A percentile compares a stretch with the other conserved stretches of the same genome.
Evolutionary conservation across 2,888 invertebrate species (phyloP).

Genomic region (Netelia melanura): DNA sequence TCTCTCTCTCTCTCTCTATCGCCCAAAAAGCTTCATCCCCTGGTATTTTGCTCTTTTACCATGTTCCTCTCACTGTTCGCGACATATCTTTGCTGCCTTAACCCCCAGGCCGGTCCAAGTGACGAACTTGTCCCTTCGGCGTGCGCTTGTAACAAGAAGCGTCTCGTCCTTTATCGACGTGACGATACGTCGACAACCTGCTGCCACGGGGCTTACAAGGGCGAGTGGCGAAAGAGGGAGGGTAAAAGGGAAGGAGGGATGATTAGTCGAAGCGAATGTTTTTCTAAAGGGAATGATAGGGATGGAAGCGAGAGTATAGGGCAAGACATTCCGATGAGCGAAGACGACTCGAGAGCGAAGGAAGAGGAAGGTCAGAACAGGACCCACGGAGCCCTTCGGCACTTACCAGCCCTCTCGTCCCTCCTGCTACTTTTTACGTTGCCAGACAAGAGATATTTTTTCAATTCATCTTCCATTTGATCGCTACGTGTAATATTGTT

Average conservation of each 20-base stretch:
- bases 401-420: constrained; percentile 42
- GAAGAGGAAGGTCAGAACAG: constrained; percentile 30
- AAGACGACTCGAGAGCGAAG: constrained; percentile 19
- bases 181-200: constrained; percentile 45
- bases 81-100: constrained; percentile 9
- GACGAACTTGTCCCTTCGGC: neutral
- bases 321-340: neutral
- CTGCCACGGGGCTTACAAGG: constrained; percentile 11
- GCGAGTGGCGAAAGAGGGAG: no score
- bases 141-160: neutral
- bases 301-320: neutral
- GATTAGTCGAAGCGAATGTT: constrained; percentile 56
- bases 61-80: neutral
- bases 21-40: constrained; percentile 20
- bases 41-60: constrained; percentile 32
- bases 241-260: neutral
- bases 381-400: neutral
- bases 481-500: constrained; percentile 9
- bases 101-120: constrained; percentile 1
- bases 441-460: constrained; percentile 9
- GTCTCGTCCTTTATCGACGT: constrained; percentile 31
- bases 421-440: constrained; percentile 39
- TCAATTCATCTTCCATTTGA: constrained; percentile 48
- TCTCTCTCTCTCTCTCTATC: constrained; percentile 5
- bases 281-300: constrained; percentile 28